Base-by-base conservation (phyloP, 2,113 vertebrate genomes). In the Corynorhinus townsendii region DNA sequence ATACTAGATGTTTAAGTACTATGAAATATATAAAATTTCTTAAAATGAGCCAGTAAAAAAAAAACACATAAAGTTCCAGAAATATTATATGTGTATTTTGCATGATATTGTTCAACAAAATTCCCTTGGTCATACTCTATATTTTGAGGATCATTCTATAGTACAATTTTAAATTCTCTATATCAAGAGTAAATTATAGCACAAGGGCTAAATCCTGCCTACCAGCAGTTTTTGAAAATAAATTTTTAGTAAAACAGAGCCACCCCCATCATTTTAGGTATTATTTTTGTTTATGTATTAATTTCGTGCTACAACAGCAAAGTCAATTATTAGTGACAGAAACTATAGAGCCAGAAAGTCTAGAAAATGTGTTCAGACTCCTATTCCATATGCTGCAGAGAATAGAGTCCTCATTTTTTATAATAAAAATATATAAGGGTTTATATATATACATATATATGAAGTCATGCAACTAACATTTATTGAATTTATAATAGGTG, bases 401-500 rank as follows among this genome's bases (percentile, higher is more conserved):
- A 84, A 75, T 3, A 45, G 40, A 64, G 2, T 40, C 6, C 11
- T 92, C 19, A 56, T 71, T 93, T 91, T 88, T 59, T 77, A 52
- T 20, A 79, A 73, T 76, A 87, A 77, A 89, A 75, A 56, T 66
- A 56, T 72, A 33, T 68, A 77, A 82, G 35, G 30, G 0, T 47
- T 93, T 86, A 84, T 33, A 11, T 80, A 33, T 16, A 35, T 56
- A 75, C 14, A 92, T 82, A 64, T 54, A 54, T 47, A 54, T 35
- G 9, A 85, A 90, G 26, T 20, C 33, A 85, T 86, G 49, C 4
- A 75, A 59, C 5, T 69, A 69, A 84, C 19, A 92, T 52, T 76
- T 93, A 75, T 28, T 77, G n/a, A 86, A 82, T 17, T 85, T 89
- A 56, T 49, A 49, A 68, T 94, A 94, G 45, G 62, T 93, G 22